Conservation (phyloP, 2,888 invertebrate species). For the Drosophila cracens region DNA sequence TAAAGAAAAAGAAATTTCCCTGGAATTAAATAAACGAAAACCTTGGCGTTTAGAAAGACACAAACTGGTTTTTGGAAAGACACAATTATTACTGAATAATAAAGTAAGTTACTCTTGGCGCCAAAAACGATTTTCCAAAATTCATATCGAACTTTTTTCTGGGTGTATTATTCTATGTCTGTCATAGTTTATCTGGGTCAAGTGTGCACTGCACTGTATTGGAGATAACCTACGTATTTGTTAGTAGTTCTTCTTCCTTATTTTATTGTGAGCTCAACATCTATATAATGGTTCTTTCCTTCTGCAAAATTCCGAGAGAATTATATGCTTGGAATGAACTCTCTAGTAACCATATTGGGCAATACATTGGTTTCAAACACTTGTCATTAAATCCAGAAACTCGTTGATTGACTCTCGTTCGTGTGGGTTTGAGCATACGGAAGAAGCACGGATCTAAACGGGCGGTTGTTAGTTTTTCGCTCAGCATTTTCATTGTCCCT, state of each 20-base stretch:
- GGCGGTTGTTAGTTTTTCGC: conserved; percentile 43
- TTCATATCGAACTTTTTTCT: background rate
- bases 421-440: background rate
- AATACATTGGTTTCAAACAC: background rate
- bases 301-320: background rate
- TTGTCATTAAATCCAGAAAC: background rate
- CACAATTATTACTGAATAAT: background rate
- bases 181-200: background rate
- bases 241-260: background rate
- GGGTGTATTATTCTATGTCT: background rate
- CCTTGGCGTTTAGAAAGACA: too few species aligned
- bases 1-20: background rate
- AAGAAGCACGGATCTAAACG: conserved; percentile 42
- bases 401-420: background rate
- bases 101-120: background rate
- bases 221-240: background rate
- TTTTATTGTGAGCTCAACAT: background rate
- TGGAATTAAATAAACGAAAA: background rate
- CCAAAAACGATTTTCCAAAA: background rate
- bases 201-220: background rate
- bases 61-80: background rate
- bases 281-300: background rate
- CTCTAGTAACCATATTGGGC: background rate
- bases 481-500: conserved; percentile 45
- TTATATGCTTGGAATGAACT: background rate